Evolutionary conservation across 2,888 invertebrate species (phyloP).

Genomic region (Drosophila tripunctata): DNA sequence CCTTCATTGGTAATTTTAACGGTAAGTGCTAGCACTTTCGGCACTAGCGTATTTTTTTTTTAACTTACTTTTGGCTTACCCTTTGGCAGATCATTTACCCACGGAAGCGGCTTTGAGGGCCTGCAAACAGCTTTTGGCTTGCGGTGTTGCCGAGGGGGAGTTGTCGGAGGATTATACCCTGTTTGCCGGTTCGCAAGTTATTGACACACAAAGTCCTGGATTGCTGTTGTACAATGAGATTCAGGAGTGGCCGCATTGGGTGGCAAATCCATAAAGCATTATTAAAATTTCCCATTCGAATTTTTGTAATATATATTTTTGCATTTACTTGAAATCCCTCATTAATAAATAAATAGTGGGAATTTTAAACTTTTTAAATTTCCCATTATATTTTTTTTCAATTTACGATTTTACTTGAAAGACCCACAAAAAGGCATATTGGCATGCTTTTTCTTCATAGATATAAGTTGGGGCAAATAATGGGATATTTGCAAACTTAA

Average conservation of each 20-base stretch:
- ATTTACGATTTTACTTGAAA: no score
- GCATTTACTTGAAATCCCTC: no score
- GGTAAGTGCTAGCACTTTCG: conserved; percentile 79
- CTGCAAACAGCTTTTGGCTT: conserved; percentile 83
- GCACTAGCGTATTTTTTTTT: not conserved
- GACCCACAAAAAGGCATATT: no score
- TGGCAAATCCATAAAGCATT: conserved; percentile 59
- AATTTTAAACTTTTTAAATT: no score
- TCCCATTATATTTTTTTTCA: no score
- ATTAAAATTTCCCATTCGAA: not conserved
- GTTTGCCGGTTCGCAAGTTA: conserved; percentile 85
- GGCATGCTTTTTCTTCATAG: no score
- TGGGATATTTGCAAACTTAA: no score
- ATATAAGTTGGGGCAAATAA: no score
- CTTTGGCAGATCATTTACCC: conserved; percentile 83
- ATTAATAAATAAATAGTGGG: no score
- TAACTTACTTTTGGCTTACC: not conserved
- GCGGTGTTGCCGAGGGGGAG: conserved; percentile 84
- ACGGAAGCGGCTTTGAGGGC: conserved; percentile 82
- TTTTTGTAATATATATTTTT: no score
- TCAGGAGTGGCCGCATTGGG: conserved; percentile 84
- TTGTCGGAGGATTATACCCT: conserved; percentile 84
- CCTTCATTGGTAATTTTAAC: conserved; percentile 86
- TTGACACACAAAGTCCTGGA: conserved; percentile 85
- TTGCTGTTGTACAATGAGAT: conserved; percentile 84